Evolutionary conservation across 2,797 vertebrate genomes (phyloP).

Genomic region (Choloepus didactylus): DNA sequence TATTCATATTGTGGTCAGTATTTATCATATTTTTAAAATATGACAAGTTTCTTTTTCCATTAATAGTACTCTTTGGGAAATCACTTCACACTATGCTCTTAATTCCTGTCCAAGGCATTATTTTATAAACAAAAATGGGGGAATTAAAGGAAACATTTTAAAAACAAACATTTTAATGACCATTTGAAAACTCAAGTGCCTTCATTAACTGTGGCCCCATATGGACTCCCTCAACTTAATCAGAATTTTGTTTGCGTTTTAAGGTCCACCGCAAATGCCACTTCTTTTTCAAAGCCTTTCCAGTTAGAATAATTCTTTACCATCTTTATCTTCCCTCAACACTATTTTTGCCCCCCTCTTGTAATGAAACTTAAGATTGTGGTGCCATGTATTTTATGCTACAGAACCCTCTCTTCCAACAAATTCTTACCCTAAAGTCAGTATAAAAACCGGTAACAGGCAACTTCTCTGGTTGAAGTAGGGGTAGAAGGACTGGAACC

Average conservation of each 20-base stretch:
- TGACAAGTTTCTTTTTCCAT: neutral
- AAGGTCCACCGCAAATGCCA: neutral
- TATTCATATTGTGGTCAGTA: neutral
- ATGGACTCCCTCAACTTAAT: neutral
- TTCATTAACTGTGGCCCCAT: neutral
- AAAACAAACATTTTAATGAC: slow-evolving; percentile 55
- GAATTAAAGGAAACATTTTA: neutral
- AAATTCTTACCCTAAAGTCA: neutral
- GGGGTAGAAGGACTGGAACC: neutral
- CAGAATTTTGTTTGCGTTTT: slow-evolving; percentile 32
- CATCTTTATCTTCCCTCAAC: neutral
- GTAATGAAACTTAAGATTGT: neutral
- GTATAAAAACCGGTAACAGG: neutral
- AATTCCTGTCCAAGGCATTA: slow-evolving; percentile 19
- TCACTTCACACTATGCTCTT: neutral
- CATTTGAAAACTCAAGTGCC: slow-evolving; percentile 14
- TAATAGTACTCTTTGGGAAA: neutral
- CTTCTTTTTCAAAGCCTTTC: slow-evolving; percentile 15
- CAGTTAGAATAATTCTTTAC: neutral
- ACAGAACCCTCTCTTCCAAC: neutral
- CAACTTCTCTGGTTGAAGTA: neutral
- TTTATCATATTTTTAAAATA: slow-evolving; percentile 31
- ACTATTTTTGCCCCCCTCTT: neutral
- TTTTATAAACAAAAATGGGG: slow-evolving; percentile 36
- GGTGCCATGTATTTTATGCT: neutral